phyloP scores from a whole-genome alignment of 2,113 vertebrate genomes.

The Nymphicus hollandicus region DNA sequence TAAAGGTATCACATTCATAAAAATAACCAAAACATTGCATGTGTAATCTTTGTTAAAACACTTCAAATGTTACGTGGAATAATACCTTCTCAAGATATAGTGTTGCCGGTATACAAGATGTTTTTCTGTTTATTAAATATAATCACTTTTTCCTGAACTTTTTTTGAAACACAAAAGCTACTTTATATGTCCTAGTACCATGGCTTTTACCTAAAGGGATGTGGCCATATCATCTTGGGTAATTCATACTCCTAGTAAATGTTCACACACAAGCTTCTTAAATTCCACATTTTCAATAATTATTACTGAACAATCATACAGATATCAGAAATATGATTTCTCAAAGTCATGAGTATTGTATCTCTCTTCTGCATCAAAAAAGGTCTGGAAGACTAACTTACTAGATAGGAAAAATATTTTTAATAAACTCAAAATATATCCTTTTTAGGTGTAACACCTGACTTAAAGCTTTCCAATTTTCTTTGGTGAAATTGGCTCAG shows the following conservation, averaged over 20 bases:
- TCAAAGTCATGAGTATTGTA: not conserved
- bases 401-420: not conserved
- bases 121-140: not conserved
- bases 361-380: not conserved
- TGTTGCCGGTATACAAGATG: not conserved
- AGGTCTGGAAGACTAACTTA: not conserved
- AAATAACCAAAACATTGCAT: not conserved
- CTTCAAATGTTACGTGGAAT: not conserved
- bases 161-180: not conserved
- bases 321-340: not conserved
- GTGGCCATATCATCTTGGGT: not conserved
- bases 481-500: not conserved
- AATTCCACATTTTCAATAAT: not conserved
- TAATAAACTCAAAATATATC: not conserved
- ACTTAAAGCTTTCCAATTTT: not conserved
- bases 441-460: not conserved
- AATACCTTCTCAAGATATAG: not conserved
- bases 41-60: not conserved
- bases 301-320: not conserved
- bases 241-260: not conserved
- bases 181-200: not conserved
- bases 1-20: rapidly evolving
- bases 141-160: not conserved
- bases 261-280: not conserved
- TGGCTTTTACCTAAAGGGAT: not conserved